Base-by-base conservation (phyloP, 1,140 invertebrate genomes). In the Andricus grossulariae region DNA sequence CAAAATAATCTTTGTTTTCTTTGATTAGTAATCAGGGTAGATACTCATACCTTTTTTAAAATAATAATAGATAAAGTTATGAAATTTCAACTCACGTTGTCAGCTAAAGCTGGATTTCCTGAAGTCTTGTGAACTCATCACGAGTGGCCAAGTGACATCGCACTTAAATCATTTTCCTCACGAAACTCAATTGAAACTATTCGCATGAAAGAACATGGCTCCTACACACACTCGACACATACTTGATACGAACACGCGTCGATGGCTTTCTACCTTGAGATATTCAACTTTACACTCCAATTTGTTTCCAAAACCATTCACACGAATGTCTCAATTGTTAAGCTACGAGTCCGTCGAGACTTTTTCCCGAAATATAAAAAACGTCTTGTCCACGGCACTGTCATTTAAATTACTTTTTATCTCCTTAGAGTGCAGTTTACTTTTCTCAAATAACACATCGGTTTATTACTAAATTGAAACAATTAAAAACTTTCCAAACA, bases 401-500 rank as follows among this genome's bases (percentile, higher is more conserved):
- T 39, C 60, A 66, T 66, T 66, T 66, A 66, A 66, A 66, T 11
- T 45, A 66, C 60, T 66, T n/a, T 66, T 32, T 66, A 66, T 39
- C 32, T 16, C 60, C 25, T 16, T 2, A 39, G 13, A 3, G 21
- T 32, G 25, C 32, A 32, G 16, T 66, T 32, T 66, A 25, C 55
- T 57, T 15, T 12, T 57, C 4, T 57, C 25, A 13, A 21, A 3
- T 21, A 25, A 32, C 19, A 55, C 72, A 39, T 75, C 79, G 51
- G 77, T 51, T 76, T 60, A 49, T 74, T 12, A 76, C 54, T 13
- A 32, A 52, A 70, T 73, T 32, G 39, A 79, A 79, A 79, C 74
- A 75, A 76, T 73, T 60, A 51, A 82, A 19, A 73, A 32, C 21
- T 15, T 11, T n/a, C 39, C n/a, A 50, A 21, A 79, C 77, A 82